Evolutionary conservation across 2,797 vertebrate species (phyloP), one percentile per base, ranked within the genome.

Genomic region (Argentina silus): DNA sequence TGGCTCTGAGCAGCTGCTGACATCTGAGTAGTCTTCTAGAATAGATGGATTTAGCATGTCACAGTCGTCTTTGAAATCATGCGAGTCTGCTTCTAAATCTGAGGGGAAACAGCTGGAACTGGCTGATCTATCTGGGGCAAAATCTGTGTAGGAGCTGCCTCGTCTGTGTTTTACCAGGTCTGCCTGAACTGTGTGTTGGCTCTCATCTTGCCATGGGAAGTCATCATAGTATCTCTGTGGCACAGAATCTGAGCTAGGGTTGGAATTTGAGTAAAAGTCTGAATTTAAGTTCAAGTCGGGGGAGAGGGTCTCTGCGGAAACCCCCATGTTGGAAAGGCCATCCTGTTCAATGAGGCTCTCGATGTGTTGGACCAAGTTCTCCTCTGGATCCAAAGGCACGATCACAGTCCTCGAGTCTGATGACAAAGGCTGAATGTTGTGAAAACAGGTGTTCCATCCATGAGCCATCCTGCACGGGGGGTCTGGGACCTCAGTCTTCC

Each of bases 1-100:
- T 62, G 80, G 51, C 62, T 93, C 90, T 0, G 92, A 93, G 76
- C 89, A 93, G 79, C 87, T 94, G 80, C 89, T 93, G 68, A 94
- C 86, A 86, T 94, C 92, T 0, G 92, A 92, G 75, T 88, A 94
- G 75, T 86, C 83, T 15, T 88, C 91, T 70, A 91, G 80, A 85
- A 83, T 83, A n/a, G 85, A 77, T 73, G 83, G 43, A 23, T 77
- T 70, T 69, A 89, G 66, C 42, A 88, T 82, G 77, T 74, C 82
- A 89, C 86, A 85, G 70, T 92, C 88, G 75, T 89, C 84, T 63
- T 83, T 85, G 70, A 86, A 63, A 77, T 79, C 82, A 79, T 90
- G 80, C 51, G 88, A 78, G 67, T 90, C 82, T 51, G 77, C 48
- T 50, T 69, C 66, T 82, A 86, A 87, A 60, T 83, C 72, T 66